Base-by-base conservation (phyloP, 2,888 invertebrate genomes). In the Amorpha juglandis region DNA sequence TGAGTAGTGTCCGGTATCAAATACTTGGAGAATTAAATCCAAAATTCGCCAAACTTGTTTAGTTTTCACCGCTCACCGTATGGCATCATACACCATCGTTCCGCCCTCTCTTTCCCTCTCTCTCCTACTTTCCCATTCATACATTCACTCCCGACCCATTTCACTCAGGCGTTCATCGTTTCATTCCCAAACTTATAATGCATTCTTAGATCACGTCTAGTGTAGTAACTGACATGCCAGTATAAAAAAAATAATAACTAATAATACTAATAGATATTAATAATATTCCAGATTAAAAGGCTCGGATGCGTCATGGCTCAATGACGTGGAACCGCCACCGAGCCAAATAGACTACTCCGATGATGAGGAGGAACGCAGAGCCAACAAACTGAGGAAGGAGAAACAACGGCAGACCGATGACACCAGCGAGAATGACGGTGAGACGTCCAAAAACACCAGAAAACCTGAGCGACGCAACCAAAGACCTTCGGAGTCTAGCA, bases 221-320 rank as follows among this genome's bases (percentile, higher is more conserved):
- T 27, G 27, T 27, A 27, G 4, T 27, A 1, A 27, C 2, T 27
- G 4, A 3, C 27, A 4, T 27, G 27, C 27, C 27, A 27, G 27
- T 1, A 3, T 27, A 27, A 27, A 27, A 27, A 27, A 27, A 35
- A 7, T 35, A 51, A 19, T 52, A 27, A 21, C 21, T 27, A 12
- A 33, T 63, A 65, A 68, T 70, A 35, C 47, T 2, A 62, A 27
- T 53, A n/a, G n/a, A n/a, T n/a, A n/a, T n/a, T n/a, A n/a, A n/a
- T n/a, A n/a, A 48, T 48, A 38, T 83, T 79, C 69, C 90, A 97
- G 97, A 84, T 86, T 95, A 66, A 97, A 96, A 88, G 98, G 98
- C 6, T 96, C 96, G 0, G 98, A 99, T 92, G 98, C 98, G 0
- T 97, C 97, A 0, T 98, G 98, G 96, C 94, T 96, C 74, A 94